A percentile compares a stretch with the other conserved stretches of the same genome.
These are phyloP conservation scores for Mohoua ochrocephala DNA, from an alignment of 2,113 vertebrate species.

Conservation along the genomic window DNA sequence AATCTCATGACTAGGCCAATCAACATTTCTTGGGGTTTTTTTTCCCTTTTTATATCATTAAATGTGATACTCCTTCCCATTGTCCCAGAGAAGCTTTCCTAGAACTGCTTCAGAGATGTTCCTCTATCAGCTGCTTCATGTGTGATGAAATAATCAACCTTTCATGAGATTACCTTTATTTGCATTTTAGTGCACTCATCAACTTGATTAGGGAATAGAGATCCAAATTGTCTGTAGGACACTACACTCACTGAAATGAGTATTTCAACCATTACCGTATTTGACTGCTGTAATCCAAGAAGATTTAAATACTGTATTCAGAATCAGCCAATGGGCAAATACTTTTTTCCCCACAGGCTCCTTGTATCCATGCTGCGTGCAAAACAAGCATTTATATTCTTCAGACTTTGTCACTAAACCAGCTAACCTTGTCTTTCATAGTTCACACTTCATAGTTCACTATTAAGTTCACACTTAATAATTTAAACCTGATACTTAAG, in stretches of 20 bases:
- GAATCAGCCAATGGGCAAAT: background rate
- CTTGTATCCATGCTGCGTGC: background rate
- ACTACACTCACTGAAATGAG: background rate
- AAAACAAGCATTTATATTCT: background rate
- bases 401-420: background rate
- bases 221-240: background rate
- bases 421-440: background rate
- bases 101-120: background rate
- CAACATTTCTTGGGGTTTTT: background rate
- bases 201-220: background rate
- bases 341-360: background rate
- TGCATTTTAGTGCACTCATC: conserved; percentile 30
- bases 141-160: background rate
- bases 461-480: background rate
- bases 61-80: background rate
- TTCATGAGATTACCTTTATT: background rate
- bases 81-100: background rate
- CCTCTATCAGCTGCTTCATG: background rate
- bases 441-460: background rate
- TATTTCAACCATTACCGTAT: background rate
- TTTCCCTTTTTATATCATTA: background rate
- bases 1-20: background rate
- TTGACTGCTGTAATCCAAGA: background rate
- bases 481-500: background rate
- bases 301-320: background rate